Conservation (phyloP, 1,140 invertebrate genomes). For the Gerris buenoi region DNA sequence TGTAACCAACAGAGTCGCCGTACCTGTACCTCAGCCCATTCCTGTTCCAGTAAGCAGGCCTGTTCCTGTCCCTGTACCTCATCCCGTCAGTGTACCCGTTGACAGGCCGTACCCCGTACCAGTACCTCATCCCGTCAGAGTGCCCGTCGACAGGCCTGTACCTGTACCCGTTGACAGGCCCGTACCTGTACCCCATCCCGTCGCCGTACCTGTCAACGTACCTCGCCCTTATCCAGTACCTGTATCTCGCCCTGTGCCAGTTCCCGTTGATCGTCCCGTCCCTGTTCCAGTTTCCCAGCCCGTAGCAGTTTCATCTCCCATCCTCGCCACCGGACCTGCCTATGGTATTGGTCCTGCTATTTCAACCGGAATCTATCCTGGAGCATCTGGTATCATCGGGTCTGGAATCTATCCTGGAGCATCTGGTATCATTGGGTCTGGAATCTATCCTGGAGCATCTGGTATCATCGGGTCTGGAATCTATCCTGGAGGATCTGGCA, state of each 20-base stretch:
- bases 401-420: too few species aligned
- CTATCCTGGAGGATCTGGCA: too few species aligned
- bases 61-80: conserved; percentile 34
- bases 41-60: conserved; percentile 34
- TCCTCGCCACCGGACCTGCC: conserved; percentile 29
- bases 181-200: too few species aligned
- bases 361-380: background rate
- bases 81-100: conserved; percentile 43
- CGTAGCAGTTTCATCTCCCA: conserved; percentile 28
- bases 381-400: too few species aligned
- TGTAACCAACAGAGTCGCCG: conserved; percentile 34
- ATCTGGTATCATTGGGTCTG: too few species aligned
- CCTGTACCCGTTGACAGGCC: too few species aligned
- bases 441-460: too few species aligned
- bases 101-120: conserved; percentile 43
- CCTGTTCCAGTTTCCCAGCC: conserved; percentile 28
- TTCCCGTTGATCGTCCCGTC: conserved; percentile 48
- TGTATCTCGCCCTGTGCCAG: conserved; percentile 45
- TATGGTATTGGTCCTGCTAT: background rate
- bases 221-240: conserved; percentile 44
- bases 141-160: conserved; percentile 33
- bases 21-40: conserved; percentile 39
- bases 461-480: too few species aligned
- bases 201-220: conserved; percentile 32
- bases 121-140: conserved; percentile 33